Percentiles rank a stretch among this genome's conserved stretches.
Evolutionary conservation across 1,140 invertebrate genomes (phyloP).

Genomic region (Pseudomyrmex sp.): DNA sequence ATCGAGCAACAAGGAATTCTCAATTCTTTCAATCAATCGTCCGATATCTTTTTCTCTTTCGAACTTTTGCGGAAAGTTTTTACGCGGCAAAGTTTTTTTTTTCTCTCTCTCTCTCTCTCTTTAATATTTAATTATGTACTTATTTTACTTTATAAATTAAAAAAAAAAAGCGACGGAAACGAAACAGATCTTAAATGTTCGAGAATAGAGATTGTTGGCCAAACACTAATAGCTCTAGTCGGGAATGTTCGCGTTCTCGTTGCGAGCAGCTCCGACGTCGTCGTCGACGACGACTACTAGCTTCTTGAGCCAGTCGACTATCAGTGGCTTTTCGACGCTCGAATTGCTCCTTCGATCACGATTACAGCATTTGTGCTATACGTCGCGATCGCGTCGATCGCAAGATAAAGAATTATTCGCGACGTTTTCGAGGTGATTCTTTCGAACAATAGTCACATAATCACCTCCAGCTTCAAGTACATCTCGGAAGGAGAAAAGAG

Average conservation of each 20-base stretch:
- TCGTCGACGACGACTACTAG: neutral
- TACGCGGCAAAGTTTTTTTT: too few species aligned
- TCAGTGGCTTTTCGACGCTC: slow-evolving; percentile 34
- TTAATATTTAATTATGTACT: neutral
- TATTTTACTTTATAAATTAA: too few species aligned
- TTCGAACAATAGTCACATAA: too few species aligned
- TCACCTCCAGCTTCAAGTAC: too few species aligned
- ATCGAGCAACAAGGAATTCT: neutral
- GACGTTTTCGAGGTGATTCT: too few species aligned
- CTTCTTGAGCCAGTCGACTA: neutral
- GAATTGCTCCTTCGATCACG: slow-evolving; percentile 27
- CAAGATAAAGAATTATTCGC: neutral
- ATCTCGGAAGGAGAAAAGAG: too few species aligned
- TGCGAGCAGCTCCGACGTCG: neutral
- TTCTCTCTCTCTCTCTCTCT: neutral
- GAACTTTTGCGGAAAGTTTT: too few species aligned
- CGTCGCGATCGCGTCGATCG: neutral
- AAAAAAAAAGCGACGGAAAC: neutral
- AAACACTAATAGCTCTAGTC: neutral
- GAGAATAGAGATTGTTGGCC: neutral
- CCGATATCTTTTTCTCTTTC: too few species aligned
- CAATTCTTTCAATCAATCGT: too few species aligned
- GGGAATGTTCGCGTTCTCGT: slow-evolving; percentile 20
- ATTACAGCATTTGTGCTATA: neutral
- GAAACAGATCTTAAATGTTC: neutral